Percentiles rank a stretch among this genome's conserved stretches.
Conservation (phyloP, 2,113 vertebrate genomes). For the Macaca mulatta region DNA sequence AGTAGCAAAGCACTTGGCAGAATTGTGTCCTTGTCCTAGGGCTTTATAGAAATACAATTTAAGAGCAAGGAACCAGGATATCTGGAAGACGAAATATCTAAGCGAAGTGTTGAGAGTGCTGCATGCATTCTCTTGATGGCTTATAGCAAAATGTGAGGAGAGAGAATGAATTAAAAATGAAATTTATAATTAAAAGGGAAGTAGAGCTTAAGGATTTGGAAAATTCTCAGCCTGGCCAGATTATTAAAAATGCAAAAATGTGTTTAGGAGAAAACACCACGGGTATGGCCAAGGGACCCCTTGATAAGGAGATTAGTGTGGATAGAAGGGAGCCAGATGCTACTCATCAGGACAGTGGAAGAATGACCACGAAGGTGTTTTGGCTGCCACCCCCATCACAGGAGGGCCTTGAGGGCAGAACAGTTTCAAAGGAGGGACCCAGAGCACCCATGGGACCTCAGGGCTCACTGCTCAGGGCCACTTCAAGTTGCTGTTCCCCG, state of each 20-base stretch:
- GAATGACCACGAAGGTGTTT: background rate
- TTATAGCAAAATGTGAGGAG: background rate
- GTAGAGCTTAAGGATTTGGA: background rate
- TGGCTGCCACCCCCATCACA: background rate
- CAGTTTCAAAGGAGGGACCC: background rate
- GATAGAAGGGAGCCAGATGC: background rate
- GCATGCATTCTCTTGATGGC: background rate
- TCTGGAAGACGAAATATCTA: background rate
- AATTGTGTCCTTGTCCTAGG: background rate
- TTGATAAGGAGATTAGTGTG: background rate
- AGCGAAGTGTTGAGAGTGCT: background rate
- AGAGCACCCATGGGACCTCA: too few relatives aligned
- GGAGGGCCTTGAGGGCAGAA: background rate
- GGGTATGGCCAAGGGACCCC: background rate
- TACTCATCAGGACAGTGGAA: background rate
- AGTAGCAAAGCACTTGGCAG: background rate
- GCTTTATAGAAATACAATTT: background rate
- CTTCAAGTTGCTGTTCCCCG: background rate
- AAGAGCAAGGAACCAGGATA: background rate
- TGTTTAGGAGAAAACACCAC: background rate
- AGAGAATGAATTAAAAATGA: slow-evolving; percentile 25
- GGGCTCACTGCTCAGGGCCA: background rate
- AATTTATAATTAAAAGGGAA: background rate
- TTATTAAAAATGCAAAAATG: background rate
- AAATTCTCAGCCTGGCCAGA: background rate